phyloP scores from a whole-genome alignment of 2,113 vertebrate species.

The Origma solitaria region DNA sequence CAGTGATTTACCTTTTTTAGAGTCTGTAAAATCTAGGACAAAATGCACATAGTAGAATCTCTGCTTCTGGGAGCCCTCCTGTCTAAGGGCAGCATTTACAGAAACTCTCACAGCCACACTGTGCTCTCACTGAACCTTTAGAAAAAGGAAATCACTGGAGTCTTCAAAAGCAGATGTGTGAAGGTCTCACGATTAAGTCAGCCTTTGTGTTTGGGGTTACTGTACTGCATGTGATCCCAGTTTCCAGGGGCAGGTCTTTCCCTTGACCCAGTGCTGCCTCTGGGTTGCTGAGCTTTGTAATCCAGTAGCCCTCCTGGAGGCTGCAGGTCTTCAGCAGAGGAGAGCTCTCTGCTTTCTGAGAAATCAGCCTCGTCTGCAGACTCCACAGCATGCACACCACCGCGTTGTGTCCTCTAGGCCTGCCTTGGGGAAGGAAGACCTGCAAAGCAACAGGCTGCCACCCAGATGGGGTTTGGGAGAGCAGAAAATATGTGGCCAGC shows the following conservation, averaged over 20 bases:
- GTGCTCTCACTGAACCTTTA: background rate
- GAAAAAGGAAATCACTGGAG: background rate
- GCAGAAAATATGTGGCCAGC: background rate
- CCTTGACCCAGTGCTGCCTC: background rate
- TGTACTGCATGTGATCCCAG: background rate
- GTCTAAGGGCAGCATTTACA: background rate
- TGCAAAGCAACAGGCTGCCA: background rate
- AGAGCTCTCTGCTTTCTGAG: background rate
- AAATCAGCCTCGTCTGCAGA: background rate
- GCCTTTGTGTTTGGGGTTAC: background rate
- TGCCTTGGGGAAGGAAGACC: background rate
- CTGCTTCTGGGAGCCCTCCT: background rate
- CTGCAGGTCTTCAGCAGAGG: background rate
- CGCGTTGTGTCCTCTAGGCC: background rate
- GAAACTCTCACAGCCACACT: background rate
- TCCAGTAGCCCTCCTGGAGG: background rate
- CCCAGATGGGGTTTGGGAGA: background rate
- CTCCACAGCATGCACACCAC: background rate
- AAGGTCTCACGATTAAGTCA: background rate
- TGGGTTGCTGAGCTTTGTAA: background rate
- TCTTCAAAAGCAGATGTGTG: background rate
- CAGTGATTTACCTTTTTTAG: background rate
- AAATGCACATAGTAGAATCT: background rate
- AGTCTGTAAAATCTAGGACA: background rate
- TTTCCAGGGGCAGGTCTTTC: background rate